Evolutionary conservation across 2,113 vertebrate species (phyloP).

Genomic region (Pluvianellus socialis): DNA sequence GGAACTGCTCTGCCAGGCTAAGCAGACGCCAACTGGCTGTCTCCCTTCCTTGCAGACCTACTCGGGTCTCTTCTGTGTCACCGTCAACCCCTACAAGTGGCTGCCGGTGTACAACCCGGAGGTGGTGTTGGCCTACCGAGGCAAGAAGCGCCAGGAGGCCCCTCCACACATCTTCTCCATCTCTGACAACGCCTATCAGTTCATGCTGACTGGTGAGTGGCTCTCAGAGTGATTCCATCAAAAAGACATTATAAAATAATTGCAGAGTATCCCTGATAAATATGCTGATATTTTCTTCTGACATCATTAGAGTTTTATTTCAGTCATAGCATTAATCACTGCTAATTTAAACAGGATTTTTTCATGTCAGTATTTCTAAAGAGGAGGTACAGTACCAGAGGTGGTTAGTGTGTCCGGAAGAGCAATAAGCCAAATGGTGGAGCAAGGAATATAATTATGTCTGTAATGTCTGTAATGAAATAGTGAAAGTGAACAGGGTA

Average conservation of each 20-base stretch:
- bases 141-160: slow-evolving; percentile 79
- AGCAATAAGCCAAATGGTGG: background rate
- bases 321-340: background rate
- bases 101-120: slow-evolving; percentile 81
- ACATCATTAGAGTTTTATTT: background rate
- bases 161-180: slow-evolving; percentile 62
- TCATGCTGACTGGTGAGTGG: slow-evolving; percentile 62
- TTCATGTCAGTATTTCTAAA: background rate
- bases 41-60: background rate
- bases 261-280: slow-evolving; percentile 56
- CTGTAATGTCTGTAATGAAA: background rate
- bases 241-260: background rate
- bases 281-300: background rate
- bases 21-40: too few species aligned
- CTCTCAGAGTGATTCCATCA: background rate
- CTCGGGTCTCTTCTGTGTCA: slow-evolving; percentile 28
- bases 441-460: background rate
- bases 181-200: background rate
- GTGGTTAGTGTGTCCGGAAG: background rate
- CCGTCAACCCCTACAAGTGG: slow-evolving; percentile 85
- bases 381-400: background rate
- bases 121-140: slow-evolving; percentile 83
- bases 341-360: background rate
- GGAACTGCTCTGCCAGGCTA: too few species aligned
- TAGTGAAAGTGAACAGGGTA: background rate